Conservation (phyloP, 2,888 invertebrate species). For the Stenotaenia linearis region DNA sequence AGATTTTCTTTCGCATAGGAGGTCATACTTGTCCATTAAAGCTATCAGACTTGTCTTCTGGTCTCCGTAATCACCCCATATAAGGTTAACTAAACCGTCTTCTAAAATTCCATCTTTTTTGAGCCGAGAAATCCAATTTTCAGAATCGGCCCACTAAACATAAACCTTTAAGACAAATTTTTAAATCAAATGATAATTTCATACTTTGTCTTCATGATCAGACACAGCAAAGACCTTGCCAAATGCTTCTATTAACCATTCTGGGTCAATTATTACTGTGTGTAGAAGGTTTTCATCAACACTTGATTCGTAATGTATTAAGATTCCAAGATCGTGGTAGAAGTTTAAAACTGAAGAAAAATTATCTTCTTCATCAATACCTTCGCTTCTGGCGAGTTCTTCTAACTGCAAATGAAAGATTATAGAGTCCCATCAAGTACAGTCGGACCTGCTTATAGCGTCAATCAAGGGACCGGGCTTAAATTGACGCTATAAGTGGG, state of each 20-base stretch:
- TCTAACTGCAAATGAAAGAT: constrained; percentile 2
- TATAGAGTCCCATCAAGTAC: no score
- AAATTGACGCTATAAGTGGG: no score
- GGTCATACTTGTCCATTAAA: constrained; percentile 30
- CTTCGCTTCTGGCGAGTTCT: constrained; percentile 32
- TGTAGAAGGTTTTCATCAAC: background rate
- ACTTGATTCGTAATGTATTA: constrained; percentile 32
- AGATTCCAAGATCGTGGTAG: constrained; percentile 31
- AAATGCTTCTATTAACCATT: constrained; percentile 34
- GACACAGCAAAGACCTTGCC: background rate
- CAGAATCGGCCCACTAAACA: background rate
- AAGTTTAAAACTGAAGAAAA: constrained; percentile 29
- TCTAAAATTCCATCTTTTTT: constrained; percentile 32
- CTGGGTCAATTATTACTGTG: constrained; percentile 33
- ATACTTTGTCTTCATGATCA: background rate
- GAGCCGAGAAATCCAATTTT: background rate
- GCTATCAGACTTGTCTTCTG: constrained; percentile 27
- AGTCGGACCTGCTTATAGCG: no score
- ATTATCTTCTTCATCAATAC: constrained; percentile 27
- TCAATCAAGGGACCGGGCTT: no score
- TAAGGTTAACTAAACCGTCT: constrained; percentile 24
- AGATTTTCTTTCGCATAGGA: constrained; percentile 28
- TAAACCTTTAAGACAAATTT: background rate
- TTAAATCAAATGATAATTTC: background rate
- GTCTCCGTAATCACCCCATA: constrained; percentile 11